phyloP scores from a whole-genome alignment of 2,797 vertebrate species.

The Nyctalus aviator region DNA sequence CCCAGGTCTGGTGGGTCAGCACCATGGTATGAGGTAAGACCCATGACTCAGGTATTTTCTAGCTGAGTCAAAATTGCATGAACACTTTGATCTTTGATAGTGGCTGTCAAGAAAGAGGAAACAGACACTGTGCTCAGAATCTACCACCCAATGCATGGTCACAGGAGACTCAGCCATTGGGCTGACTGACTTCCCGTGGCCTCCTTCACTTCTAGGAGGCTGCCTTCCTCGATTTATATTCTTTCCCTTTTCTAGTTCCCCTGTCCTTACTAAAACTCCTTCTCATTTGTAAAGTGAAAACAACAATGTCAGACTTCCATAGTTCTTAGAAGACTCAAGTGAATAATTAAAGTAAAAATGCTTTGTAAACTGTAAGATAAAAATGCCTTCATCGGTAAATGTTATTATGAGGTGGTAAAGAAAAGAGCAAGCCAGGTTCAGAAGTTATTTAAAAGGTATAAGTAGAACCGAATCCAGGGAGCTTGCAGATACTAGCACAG shows the following conservation, averaged over 20 bases:
- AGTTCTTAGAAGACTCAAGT: neutral
- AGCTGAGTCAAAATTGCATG: neutral
- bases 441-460: neutral
- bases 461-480: neutral
- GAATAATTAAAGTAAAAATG: slow-evolving; percentile 35
- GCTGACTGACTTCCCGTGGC: neutral
- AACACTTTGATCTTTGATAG: neutral
- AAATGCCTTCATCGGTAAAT: neutral
- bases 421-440: neutral
- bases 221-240: neutral
- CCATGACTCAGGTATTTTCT: neutral
- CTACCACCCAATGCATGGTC: neutral
- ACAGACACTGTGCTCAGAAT: neutral
- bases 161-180: neutral
- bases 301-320: neutral
- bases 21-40: neutral
- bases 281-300: slow-evolving; percentile 32
- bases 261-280: neutral
- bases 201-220: neutral
- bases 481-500: neutral
- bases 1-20: neutral
- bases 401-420: neutral
- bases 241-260: neutral
- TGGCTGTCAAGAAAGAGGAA: neutral
- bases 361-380: slow-evolving; percentile 22